Conservation (phyloP, 2,888 invertebrate genomes). For the Tipula helvola region DNA sequence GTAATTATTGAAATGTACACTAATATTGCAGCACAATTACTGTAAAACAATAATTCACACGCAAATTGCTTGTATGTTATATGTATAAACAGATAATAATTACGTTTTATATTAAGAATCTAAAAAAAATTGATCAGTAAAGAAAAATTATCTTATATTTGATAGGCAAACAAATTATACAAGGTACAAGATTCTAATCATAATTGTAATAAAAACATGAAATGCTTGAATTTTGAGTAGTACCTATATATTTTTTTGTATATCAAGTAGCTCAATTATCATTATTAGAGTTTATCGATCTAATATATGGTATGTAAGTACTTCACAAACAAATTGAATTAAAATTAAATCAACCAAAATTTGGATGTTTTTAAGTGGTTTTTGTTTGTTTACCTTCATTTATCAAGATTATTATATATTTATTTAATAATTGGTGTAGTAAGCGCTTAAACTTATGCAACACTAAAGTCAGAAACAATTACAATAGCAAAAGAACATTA, state of each 20-base stretch:
- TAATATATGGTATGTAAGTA: not conserved
- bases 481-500: no score
- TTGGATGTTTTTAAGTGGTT: not conserved
- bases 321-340: not conserved
- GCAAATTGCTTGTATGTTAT: no score
- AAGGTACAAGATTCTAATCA: not conserved
- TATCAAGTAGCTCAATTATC: not conserved
- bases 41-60: no score
- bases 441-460: no score
- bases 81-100: not conserved
- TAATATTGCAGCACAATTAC: not conserved
- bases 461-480: no score
- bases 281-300: not conserved
- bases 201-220: not conserved
- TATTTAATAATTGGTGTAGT: no score
- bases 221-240: not conserved
- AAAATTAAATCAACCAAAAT: not conserved
- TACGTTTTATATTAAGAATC: not conserved
- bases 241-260: not conserved
- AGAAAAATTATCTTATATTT: no score
- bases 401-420: no score
- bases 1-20: not conserved
- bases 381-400: not conserved
- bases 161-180: not conserved
- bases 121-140: not conserved